Evolutionary conservation across 2,113 vertebrate species (phyloP).

Genomic region (Rhinolophus sinicus): DNA sequence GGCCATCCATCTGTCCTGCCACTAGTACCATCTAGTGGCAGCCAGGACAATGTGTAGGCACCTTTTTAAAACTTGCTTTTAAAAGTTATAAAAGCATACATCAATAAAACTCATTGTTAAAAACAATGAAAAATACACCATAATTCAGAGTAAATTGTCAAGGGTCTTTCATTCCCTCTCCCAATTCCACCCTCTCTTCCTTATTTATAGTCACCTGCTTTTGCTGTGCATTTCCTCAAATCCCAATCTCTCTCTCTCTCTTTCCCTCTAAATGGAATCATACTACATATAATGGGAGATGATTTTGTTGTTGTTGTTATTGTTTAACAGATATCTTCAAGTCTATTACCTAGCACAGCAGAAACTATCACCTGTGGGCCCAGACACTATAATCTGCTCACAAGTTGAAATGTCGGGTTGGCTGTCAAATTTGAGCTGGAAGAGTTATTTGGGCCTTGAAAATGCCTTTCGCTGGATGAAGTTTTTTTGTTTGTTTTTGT

Average conservation of each 20-base stretch:
- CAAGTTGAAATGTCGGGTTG: neutral
- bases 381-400: neutral
- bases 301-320: neutral
- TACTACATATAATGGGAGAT: neutral
- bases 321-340: neutral
- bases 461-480: neutral
- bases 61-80: neutral
- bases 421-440: neutral
- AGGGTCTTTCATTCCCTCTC: neutral
- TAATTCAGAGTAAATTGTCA: neutral
- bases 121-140: neutral
- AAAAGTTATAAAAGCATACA: constrained; percentile 1
- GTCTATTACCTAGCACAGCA: neutral
- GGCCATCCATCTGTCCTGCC: constrained; percentile 47
- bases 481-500: neutral
- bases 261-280: neutral
- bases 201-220: neutral
- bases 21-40: constrained; percentile 76
- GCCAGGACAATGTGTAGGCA: constrained; percentile 33
- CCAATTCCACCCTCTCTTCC: neutral
- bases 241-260: neutral
- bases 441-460: neutral
- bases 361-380: neutral
- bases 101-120: neutral
- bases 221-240: neutral